These are phyloP conservation scores for Leptogaster cylindrica DNA, from an alignment of 2,888 invertebrate genomes.

Conservation along the genomic window DNA sequence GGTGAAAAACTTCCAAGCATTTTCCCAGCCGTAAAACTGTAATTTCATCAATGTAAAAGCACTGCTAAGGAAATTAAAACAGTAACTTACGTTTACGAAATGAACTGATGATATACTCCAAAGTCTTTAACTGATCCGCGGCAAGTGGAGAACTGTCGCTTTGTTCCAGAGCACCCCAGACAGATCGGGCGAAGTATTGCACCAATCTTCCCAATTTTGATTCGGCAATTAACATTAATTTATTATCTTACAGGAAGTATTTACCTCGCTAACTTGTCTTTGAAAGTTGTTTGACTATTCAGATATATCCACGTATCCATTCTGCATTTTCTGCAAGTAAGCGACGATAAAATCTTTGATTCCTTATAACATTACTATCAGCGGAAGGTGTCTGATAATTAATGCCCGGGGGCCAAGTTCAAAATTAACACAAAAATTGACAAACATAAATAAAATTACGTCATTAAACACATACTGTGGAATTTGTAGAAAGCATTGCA, in stretches of 20 bases:
- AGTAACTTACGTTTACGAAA: conserved; percentile 78
- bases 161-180: conserved; percentile 77
- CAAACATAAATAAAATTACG: background rate
- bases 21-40: conserved; percentile 85
- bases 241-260: background rate
- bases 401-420: background rate
- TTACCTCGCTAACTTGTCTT: conserved; percentile 61
- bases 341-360: too few relatives aligned
- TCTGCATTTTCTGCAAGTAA: conserved; percentile 20
- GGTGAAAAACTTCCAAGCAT: conserved; percentile 81
- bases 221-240: too few relatives aligned
- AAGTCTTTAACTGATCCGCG: conserved; percentile 76
- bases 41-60: too few relatives aligned
- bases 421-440: background rate
- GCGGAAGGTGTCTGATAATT: background rate
- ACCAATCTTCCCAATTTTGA: conserved; percentile 69
- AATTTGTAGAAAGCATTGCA: too few relatives aligned
- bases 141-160: conserved; percentile 67
- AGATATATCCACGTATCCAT: conserved; percentile 60
- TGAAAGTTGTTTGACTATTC: conserved; percentile 58
- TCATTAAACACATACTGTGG: background rate
- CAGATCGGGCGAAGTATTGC: conserved; percentile 80
- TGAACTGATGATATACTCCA: conserved; percentile 83
- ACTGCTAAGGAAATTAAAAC: too few relatives aligned
- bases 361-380: too few relatives aligned